Conservation (phyloP, 2,888 invertebrate genomes). For the Cylindroiulus punctatus region DNA sequence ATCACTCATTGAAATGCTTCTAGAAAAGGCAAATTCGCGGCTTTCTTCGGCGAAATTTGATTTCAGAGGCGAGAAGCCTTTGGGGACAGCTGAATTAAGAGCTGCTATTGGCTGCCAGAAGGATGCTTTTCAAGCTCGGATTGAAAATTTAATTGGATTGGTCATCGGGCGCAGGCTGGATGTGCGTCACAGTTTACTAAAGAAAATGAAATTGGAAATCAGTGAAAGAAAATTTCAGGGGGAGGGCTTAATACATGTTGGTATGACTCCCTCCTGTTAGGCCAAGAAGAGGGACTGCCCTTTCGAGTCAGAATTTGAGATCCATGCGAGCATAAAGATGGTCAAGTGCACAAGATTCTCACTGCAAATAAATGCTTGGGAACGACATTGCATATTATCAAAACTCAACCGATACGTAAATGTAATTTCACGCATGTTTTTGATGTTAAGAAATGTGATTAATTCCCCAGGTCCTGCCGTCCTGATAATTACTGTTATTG, state of each 20-base stretch:
- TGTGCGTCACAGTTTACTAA: slow-evolving; percentile 42
- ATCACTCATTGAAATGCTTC: slow-evolving; percentile 52
- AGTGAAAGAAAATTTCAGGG: slow-evolving; percentile 32
- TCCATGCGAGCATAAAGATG: not conserved
- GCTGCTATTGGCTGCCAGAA: slow-evolving; percentile 3
- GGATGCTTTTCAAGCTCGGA: slow-evolving; percentile 44
- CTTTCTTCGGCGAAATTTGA: slow-evolving; percentile 50
- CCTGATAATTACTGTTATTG: no score
- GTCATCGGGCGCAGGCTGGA: slow-evolving; percentile 45
- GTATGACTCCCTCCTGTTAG: not conserved
- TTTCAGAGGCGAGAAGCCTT: slow-evolving; percentile 46
- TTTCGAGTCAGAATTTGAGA: not conserved
- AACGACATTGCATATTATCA: no score
- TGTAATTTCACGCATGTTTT: no score
- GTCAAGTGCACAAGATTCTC: not conserved
- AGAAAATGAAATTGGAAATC: slow-evolving; percentile 52
- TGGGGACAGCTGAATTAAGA: slow-evolving; percentile 41
- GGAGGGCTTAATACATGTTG: not conserved
- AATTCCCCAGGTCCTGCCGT: no score
- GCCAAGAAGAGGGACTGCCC: not conserved
- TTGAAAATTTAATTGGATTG: slow-evolving; percentile 51
- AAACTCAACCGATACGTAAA: no score
- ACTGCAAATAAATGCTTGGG: no score
- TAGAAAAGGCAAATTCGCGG: slow-evolving; percentile 53
- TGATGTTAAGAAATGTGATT: no score